A percentile compares a stretch with the other conserved stretches of the same genome.
phyloP scores from a whole-genome alignment of 2,797 vertebrate species.

The Hoplostethus mediterraneus region DNA sequence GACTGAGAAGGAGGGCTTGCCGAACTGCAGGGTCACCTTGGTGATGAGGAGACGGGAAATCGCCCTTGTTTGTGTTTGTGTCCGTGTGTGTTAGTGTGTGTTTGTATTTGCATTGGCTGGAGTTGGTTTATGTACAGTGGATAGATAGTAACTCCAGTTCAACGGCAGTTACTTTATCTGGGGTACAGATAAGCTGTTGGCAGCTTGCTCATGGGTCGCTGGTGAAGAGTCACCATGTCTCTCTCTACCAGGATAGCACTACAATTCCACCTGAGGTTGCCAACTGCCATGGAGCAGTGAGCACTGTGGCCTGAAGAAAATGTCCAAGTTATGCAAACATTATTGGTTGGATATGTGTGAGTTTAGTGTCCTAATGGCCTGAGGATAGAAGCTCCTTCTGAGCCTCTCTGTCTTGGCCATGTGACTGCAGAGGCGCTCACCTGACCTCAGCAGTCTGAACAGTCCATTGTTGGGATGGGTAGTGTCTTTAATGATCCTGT shows the following conservation, averaged over 20 bases:
- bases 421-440: too few relatives aligned
- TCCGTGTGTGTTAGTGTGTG: conserved; percentile 8
- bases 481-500: conserved; percentile 5
- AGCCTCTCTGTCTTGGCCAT: too few relatives aligned
- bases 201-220: conserved; percentile 17
- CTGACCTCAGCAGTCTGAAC: too few relatives aligned
- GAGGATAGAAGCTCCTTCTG: too few relatives aligned
- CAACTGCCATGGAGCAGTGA: conserved; percentile 38
- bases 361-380: too few relatives aligned
- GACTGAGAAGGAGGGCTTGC: conserved; percentile 54
- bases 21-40: conserved; percentile 72
- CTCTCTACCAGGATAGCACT: conserved; percentile 39
- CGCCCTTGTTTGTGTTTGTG: conserved; percentile 44
- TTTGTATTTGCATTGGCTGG: neutral
- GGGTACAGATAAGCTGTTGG: conserved; percentile 41
- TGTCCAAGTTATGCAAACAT: too few relatives aligned
- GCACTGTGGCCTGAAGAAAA: conserved; percentile 40
- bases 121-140: conserved; percentile 34
- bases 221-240: conserved; percentile 38
- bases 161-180: conserved; percentile 61
- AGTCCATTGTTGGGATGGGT: too few relatives aligned
- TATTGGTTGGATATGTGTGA: too few relatives aligned
- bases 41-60: conserved; percentile 40
- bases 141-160: conserved; percentile 40
- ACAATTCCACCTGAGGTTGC: conserved; percentile 52